phyloP scores from a whole-genome alignment of 2,797 vertebrate species.

The Oceanodroma leucorhoa region DNA sequence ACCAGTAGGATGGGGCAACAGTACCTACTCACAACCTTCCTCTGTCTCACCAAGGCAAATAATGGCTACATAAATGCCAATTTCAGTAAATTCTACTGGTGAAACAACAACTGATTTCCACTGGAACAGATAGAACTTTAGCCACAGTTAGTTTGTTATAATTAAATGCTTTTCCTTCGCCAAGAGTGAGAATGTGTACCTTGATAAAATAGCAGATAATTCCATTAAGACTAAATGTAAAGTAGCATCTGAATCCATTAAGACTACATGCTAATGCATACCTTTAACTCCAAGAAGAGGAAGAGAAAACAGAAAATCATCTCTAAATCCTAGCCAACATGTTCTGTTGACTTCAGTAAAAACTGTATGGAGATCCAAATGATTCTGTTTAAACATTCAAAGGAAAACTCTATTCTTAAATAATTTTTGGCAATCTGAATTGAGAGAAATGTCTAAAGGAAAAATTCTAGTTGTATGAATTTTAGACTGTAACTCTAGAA shows the following conservation, averaged over 20 bases:
- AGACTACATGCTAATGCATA: not conserved
- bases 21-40: not conserved
- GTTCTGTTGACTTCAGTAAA: not conserved
- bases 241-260: not conserved
- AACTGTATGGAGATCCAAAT: not conserved
- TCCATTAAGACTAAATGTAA: not conserved
- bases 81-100: not conserved
- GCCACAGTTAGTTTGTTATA: not conserved
- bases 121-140: not conserved
- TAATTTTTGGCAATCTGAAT: not conserved
- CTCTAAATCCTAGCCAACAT: not conserved
- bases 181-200: not conserved
- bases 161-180: not conserved
- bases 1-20: too few species aligned
- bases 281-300: not conserved
- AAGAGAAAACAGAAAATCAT: not conserved
- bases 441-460: not conserved
- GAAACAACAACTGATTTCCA: not conserved
- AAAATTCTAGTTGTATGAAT: not conserved
- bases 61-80: not conserved
- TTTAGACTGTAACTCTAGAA: not conserved
- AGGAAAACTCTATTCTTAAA: not conserved
- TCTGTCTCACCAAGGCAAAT: not conserved
- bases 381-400: not conserved
- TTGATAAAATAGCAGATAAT: not conserved